Conservation (phyloP, 2,113 vertebrate species). For the Stegastes partitus region DNA sequence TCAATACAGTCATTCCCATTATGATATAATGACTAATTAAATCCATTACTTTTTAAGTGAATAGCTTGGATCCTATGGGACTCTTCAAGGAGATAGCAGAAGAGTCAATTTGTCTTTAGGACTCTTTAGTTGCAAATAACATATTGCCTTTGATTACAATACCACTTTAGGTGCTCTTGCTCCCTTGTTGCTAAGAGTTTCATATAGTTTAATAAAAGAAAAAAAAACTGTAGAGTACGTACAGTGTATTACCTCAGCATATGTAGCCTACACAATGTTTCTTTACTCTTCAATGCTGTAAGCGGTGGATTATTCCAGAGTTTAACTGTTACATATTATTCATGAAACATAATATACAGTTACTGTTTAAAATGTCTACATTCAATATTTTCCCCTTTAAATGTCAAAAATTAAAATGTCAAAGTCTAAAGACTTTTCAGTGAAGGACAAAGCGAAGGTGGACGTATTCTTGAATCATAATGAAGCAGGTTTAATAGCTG, state of each 20-base stretch:
- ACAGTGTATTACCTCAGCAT: background rate
- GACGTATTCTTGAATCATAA: background rate
- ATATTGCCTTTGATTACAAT: slow-evolving; percentile 63
- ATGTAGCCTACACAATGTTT: background rate
- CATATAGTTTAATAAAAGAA: background rate
- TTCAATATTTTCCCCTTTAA: background rate
- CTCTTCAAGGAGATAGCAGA: slow-evolving; percentile 24
- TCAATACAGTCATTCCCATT: slow-evolving; percentile 44
- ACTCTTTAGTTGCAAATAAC: slow-evolving; percentile 56
- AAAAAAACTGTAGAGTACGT: background rate
- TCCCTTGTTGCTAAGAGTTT: background rate
- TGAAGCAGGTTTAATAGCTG: background rate
- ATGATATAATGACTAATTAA: slow-evolving; percentile 66
- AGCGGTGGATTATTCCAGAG: background rate
- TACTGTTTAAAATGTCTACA: background rate
- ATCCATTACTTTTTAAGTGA: slow-evolving; percentile 62
- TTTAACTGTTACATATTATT: background rate
- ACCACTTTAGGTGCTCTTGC: slow-evolving; percentile 1
- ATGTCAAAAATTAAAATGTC: background rate
- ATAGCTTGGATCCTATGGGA: slow-evolving; percentile 56
- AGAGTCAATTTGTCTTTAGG: slow-evolving; percentile 35
- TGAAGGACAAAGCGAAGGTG: background rate
- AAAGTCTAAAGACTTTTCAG: background rate
- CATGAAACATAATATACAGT: background rate
- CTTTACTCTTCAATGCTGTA: background rate